Base-by-base conservation (phyloP, 2,797 vertebrate species). In the Gephyroberyx darwinii region DNA sequence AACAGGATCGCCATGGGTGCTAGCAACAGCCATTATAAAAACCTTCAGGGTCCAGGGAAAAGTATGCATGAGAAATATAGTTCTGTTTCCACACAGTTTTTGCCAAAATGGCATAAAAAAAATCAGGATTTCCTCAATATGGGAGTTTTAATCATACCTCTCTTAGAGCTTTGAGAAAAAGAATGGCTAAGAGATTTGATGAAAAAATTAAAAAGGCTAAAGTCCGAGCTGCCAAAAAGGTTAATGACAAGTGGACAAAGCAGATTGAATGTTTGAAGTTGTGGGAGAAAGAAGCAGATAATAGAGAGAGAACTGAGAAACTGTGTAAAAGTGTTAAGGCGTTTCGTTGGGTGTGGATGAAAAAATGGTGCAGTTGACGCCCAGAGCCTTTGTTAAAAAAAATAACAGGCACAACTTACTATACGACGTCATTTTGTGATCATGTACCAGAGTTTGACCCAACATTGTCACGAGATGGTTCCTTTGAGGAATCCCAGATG, bases 121-220 rank as follows among this genome's bases (percentile, higher is more conserved):
- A n/a, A n/a, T 53, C 10, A 13, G 51, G 51, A 22, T 53, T 53
- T 53, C 51, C 51, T 53, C 51, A 53, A 22, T 20, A 9, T 22
- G 51, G 51, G 51, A 53, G 51, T 53, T 53, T 53, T 53, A 2
- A 53, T 12, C 51, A 53, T 53, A 19, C 51, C 51, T 53, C 51
- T 53, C 51, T 53, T 8, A 2, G 19, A 5, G 9, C 2, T 2
- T 26, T 53, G 51, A 20, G 51, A 26, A 53, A 53, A 53, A 53
- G 10, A 9, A 53, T 53, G n/a, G 19, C 51, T 22, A 53, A 20
- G 8, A 20, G 10, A 9, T 53, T 53, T 53, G 51, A 53, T 7
- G 20, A 2, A 22, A 53, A 53, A 53, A 2, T 53, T 20, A 53
- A 17, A n/a, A 51, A 17, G n/a, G 48, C 48, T 43, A 47, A 47